Conservation (phyloP, 2,797 vertebrate species). For the Clamator glandarius region DNA sequence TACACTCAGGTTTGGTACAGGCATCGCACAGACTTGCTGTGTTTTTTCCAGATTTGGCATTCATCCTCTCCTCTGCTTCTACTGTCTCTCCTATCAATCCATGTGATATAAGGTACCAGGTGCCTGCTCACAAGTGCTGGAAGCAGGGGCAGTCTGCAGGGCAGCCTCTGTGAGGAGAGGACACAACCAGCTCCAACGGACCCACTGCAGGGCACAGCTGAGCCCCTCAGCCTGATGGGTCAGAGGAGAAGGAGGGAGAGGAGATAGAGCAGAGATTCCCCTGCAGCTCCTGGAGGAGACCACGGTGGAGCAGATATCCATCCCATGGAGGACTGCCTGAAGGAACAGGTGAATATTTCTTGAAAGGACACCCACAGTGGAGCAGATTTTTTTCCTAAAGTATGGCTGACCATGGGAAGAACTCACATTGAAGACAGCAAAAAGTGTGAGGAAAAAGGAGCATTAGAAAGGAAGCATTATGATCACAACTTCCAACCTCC, state of each 20-base stretch:
- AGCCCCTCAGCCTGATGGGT: too few species aligned
- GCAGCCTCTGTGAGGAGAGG: neutral
- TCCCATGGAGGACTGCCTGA: neutral
- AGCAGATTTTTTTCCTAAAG: neutral
- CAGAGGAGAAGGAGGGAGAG: too few species aligned
- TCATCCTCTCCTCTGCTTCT: neutral
- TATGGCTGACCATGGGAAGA: accelerated
- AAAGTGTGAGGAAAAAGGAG: neutral
- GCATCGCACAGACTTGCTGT: neutral
- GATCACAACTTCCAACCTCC: neutral
- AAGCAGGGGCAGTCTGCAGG: accelerated
- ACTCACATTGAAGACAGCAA: accelerated
- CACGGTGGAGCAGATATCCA: too few species aligned
- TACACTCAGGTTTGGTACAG: neutral
- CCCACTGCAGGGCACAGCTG: too few species aligned
- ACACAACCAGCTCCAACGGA: too few species aligned
- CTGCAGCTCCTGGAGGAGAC: too few species aligned
- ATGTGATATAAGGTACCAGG: accelerated
- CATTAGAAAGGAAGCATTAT: neutral
- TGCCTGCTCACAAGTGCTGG: accelerated
- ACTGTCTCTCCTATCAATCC: neutral
- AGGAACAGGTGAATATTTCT: neutral
- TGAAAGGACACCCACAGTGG: neutral
- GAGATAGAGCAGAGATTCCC: too few species aligned
- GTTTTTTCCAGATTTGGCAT: neutral